phyloP scores from a whole-genome alignment of 2,113 vertebrate genomes.

The Larimichthys crocea region DNA sequence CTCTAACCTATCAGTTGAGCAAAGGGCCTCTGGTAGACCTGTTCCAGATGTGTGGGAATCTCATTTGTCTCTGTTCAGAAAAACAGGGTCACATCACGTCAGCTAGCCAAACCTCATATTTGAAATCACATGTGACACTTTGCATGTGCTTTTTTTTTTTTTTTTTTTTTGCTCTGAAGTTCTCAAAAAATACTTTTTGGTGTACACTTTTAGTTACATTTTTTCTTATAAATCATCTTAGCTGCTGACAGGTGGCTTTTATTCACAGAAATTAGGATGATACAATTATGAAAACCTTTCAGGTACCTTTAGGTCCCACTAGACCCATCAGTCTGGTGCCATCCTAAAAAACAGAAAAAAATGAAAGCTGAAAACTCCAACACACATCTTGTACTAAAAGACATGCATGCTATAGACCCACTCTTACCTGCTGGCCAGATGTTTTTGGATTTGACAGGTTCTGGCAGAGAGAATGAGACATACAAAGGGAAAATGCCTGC shows the following conservation, averaged over 20 bases:
- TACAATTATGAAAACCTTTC: background rate
- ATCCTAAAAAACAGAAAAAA: slow-evolving; percentile 38
- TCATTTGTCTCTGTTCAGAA: slow-evolving; percentile 45
- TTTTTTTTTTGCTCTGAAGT: background rate
- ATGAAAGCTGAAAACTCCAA: background rate
- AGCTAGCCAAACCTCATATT: background rate
- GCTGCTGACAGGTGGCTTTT: background rate
- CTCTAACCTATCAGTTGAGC: slow-evolving; percentile 71
- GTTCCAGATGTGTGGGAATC: background rate
- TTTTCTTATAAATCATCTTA: background rate
- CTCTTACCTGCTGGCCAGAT: slow-evolving; percentile 30
- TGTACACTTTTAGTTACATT: background rate
- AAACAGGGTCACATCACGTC: background rate
- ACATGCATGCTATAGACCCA: background rate
- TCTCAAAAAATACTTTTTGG: background rate
- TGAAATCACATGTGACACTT: background rate
- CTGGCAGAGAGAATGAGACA: background rate
- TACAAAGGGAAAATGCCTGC: slow-evolving; percentile 27
- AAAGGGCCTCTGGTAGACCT: slow-evolving; percentile 47
- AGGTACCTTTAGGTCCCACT: slow-evolving; percentile 26
- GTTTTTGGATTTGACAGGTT: slow-evolving; percentile 33
- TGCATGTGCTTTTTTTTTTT: background rate
- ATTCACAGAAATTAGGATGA: background rate
- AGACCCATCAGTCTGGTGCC: background rate
- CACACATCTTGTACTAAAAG: too few species aligned